Percentiles rank a stretch among this genome's conserved stretches.
phyloP scores from a whole-genome alignment of 23 tunicate species.

The Styela clava region DNA sequence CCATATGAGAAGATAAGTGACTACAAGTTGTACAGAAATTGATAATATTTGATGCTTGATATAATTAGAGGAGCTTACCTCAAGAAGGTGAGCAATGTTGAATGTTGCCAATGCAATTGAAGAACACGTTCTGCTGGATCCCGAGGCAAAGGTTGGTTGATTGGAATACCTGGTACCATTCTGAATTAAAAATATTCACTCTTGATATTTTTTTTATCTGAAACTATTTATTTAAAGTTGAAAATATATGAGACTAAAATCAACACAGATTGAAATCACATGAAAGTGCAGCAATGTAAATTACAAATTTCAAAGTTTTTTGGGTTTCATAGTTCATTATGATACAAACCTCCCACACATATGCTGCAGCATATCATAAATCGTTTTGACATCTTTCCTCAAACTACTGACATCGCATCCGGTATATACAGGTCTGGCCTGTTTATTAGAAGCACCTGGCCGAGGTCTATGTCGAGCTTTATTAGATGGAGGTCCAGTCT shows the following conservation, averaged over 20 bases:
- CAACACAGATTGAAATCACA: too few relatives aligned
- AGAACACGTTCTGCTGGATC: slow-evolving; percentile 74
- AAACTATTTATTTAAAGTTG: neutral
- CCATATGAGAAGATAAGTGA: too few relatives aligned
- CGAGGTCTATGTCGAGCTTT: neutral
- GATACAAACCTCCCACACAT: slow-evolving; percentile 75
- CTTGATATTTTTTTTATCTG: neutral
- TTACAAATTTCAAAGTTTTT: too few relatives aligned
- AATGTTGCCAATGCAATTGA: slow-evolving; percentile 97
- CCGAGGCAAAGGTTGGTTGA: slow-evolving; percentile 80
- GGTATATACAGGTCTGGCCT: slow-evolving; percentile 3
- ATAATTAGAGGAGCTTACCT: too few relatives aligned
- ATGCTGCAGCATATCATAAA: slow-evolving; percentile 90
- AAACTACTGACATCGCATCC: slow-evolving; percentile 53
- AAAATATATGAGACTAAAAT: neutral
- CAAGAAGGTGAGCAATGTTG: slow-evolving; percentile 74
- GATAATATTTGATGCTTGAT: too few relatives aligned
- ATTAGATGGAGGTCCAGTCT: slow-evolving; percentile 16
- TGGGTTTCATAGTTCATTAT: too few relatives aligned
- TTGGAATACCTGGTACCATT: slow-evolving; percentile 85
- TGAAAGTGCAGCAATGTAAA: neutral
- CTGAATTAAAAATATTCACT: slow-evolving; percentile 40
- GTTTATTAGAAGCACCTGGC: neutral
- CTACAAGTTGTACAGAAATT: too few relatives aligned
- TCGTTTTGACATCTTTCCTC: slow-evolving; percentile 77